Percentiles rank a stretch among this genome's conserved stretches.
Conservation (phyloP, 64 coral and sea anemone genomes). For the Montipora sp. region DNA sequence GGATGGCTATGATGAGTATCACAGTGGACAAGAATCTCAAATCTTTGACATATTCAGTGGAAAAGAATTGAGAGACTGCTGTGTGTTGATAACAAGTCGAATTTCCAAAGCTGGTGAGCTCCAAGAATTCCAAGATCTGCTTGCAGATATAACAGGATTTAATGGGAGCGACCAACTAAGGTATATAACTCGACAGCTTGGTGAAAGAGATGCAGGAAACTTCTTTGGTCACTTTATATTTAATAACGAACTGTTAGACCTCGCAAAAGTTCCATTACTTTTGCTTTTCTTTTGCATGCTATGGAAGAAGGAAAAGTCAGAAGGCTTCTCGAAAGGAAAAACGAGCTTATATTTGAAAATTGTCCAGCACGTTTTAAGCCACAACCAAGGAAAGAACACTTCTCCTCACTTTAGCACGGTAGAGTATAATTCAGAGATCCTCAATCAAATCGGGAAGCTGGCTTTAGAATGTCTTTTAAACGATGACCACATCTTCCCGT, state of each 20-base stretch:
- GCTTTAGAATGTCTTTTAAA: neutral
- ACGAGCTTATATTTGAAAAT: neutral
- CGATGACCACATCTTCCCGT: neutral
- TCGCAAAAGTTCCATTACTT: neutral
- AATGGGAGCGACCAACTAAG: neutral
- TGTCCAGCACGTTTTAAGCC: neutral
- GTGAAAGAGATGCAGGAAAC: neutral
- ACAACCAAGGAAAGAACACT: neutral
- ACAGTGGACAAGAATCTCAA: neutral
- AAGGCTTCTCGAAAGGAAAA: neutral
- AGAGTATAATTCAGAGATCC: neutral
- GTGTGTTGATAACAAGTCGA: neutral
- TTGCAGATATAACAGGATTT: neutral
- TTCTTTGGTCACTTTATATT: no score
- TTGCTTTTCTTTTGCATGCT: neutral
- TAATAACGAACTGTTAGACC: neutral
- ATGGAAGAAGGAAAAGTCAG: neutral
- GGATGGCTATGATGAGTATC: conserved; percentile 10
- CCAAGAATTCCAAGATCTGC: neutral
- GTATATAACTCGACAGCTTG: neutral
- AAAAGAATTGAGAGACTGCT: neutral
- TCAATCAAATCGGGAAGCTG: conserved; percentile 1
- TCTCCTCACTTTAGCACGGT: neutral
- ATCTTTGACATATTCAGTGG: neutral
- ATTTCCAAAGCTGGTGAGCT: neutral